Evolutionary conservation across 1,140 invertebrate genomes (phyloP).

Genomic region (Pachyrhynchus sulphureomaculatus): DNA sequence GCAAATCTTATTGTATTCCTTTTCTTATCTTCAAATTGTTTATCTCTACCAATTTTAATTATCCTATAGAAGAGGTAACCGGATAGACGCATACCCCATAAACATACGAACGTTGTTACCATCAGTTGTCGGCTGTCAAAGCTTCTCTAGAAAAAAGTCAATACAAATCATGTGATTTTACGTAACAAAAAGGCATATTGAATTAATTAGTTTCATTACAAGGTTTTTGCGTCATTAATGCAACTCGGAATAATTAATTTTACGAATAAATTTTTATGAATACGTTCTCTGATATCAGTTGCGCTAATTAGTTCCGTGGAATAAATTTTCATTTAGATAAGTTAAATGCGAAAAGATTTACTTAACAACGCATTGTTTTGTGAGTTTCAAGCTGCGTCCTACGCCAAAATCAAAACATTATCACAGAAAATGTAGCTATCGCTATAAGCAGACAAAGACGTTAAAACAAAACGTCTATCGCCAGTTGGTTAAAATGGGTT

Average conservation of each 20-base stretch:
- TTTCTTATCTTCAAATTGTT: conserved; percentile 84
- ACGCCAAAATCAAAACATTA: too few relatives aligned
- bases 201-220: not conserved
- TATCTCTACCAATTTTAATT: conserved; percentile 85
- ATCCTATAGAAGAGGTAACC: conserved; percentile 86
- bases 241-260: too few relatives aligned
- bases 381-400: too few relatives aligned
- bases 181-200: not conserved
- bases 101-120: conserved; percentile 81
- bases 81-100: conserved; percentile 83
- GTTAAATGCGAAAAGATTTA: not conserved
- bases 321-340: not conserved
- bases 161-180: not conserved
- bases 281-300: too few relatives aligned
- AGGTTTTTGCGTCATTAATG: not conserved
- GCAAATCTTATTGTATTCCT: conserved; percentile 84
- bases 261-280: too few relatives aligned
- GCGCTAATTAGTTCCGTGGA: too few relatives aligned
- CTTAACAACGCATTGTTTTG: too few relatives aligned
- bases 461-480: too few relatives aligned
- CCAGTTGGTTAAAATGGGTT: too few relatives aligned
- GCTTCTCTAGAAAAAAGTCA: conserved; percentile 56
- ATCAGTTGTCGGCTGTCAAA: conserved; percentile 85
- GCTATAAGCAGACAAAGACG: too few relatives aligned
- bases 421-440: too few relatives aligned